phyloP scores from a whole-genome alignment of 2,888 invertebrate genomes.

The Thyatira batis region DNA sequence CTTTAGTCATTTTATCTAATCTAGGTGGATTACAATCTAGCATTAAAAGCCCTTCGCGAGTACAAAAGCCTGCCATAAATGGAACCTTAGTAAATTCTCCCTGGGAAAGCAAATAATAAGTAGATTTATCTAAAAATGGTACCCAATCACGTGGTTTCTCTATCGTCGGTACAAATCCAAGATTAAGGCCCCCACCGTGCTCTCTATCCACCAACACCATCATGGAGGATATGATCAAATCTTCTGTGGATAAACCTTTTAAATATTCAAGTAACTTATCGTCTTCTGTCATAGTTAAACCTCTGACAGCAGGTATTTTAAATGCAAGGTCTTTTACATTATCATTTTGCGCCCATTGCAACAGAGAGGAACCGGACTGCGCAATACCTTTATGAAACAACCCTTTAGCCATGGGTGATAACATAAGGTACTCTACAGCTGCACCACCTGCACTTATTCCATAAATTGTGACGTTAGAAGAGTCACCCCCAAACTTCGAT shows the following conservation, averaged over 20 bases:
- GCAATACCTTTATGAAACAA: slow-evolving; percentile 80
- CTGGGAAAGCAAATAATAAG: slow-evolving; percentile 55
- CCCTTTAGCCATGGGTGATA: slow-evolving; percentile 71
- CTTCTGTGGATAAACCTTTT: slow-evolving; percentile 50
- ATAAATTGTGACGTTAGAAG: slow-evolving; percentile 75
- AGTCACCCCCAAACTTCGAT: slow-evolving; percentile 70
- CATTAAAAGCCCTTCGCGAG: slow-evolving; percentile 71
- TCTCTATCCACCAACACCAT: slow-evolving; percentile 36
- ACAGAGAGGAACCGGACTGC: slow-evolving; percentile 78
- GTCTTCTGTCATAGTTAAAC: slow-evolving; percentile 39
- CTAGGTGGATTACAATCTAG: slow-evolving; percentile 26
- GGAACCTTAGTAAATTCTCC: slow-evolving; percentile 77
- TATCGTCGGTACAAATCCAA: slow-evolving; percentile 76
- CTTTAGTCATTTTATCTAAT: slow-evolving; percentile 39
- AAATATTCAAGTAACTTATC: slow-evolving; percentile 55
- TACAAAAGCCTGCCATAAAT: slow-evolving; percentile 73
- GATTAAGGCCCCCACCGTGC: slow-evolving; percentile 63
- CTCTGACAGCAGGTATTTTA: slow-evolving; percentile 52
- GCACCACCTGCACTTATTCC: slow-evolving; percentile 80
- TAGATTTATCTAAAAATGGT: slow-evolving; percentile 66
- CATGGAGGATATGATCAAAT: slow-evolving; percentile 57
- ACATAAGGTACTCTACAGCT: slow-evolving; percentile 67
- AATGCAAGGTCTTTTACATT: slow-evolving; percentile 51
- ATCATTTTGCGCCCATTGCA: slow-evolving; percentile 71
- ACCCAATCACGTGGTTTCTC: slow-evolving; percentile 66